These are phyloP conservation scores for Anthoptus insignis DNA, from an alignment of 2,888 invertebrate species.

Conservation along the genomic window DNA sequence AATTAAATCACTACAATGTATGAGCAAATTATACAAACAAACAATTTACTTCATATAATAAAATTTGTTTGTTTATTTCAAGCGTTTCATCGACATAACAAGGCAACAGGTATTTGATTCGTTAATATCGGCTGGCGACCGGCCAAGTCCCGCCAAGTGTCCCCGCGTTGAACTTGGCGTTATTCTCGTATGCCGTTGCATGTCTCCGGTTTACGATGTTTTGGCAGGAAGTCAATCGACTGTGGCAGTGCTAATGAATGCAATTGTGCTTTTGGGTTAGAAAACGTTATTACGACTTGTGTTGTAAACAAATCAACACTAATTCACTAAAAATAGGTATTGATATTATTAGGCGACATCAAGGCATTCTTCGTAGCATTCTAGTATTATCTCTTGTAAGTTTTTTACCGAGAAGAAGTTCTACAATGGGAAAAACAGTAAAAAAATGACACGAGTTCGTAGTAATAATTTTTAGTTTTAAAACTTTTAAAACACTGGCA, in stretches of 20 bases:
- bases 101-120: slow-evolving; percentile 13
- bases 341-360: too few relatives aligned
- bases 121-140: neutral
- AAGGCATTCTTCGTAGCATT: too few relatives aligned
- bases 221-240: slow-evolving; percentile 25
- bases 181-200: slow-evolving; percentile 6
- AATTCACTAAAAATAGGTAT: too few relatives aligned
- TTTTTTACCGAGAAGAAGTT: too few relatives aligned
- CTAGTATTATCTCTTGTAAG: too few relatives aligned
- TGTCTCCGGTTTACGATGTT: slow-evolving; percentile 22
- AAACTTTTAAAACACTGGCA: too few relatives aligned
- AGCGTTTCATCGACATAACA: neutral
- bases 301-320: neutral
- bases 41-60: too few relatives aligned
- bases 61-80: neutral
- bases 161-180: slow-evolving; percentile 11
- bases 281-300: neutral
- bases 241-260: slow-evolving; percentile 9
- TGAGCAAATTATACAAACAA: too few relatives aligned
- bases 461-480: too few relatives aligned
- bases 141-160: slow-evolving; percentile 13
- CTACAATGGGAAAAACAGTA: too few relatives aligned
- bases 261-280: slow-evolving; percentile 7
- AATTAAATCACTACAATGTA: too few relatives aligned
- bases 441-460: too few relatives aligned